These are phyloP conservation scores for Empis livida DNA, from an alignment of 2,888 invertebrate genomes.

Conservation along the genomic window DNA sequence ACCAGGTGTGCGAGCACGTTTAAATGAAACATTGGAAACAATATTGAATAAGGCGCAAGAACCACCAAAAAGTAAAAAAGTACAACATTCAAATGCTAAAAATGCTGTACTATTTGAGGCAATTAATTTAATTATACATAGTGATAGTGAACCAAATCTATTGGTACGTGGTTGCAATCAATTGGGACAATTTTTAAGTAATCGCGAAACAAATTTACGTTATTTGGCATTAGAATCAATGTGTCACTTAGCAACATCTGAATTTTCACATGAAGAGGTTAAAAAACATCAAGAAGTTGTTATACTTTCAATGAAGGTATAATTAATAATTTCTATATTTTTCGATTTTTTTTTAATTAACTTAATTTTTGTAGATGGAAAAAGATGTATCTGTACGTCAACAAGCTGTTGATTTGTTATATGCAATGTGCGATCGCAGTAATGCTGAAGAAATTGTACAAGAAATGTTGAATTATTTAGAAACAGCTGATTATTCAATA, in stretches of 20 bases:
- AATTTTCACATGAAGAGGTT: conserved; percentile 98
- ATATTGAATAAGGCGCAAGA: conserved; percentile 98
- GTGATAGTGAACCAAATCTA: conserved; percentile 93
- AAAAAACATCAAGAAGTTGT: conserved; percentile 99
- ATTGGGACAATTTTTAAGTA: conserved; percentile 93
- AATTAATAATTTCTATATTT: not conserved
- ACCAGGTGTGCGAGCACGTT: conserved; percentile 87
- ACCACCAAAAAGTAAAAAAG: conserved; percentile 99
- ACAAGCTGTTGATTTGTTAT: conserved; percentile 93
- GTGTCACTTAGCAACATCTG: conserved; percentile 98
- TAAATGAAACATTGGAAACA: conserved; percentile 96
- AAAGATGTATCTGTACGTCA: conserved; percentile 97
- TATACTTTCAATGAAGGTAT: conserved; percentile 87
- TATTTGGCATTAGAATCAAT: conserved; percentile 97
- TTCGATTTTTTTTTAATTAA: not conserved
- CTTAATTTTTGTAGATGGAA: conserved; percentile 61
- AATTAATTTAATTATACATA: conserved; percentile 98
- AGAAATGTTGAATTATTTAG: conserved; percentile 97
- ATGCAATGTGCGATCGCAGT: conserved; percentile 99
- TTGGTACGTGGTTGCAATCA: conserved; percentile 98
- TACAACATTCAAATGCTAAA: conserved; percentile 99
- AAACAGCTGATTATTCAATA: conserved; percentile 99
- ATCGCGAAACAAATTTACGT: conserved; percentile 93
- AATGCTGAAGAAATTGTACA: conserved; percentile 99
- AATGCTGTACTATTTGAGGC: conserved; percentile 99